Evolutionary conservation across 2,113 vertebrate species (phyloP).

Genomic region (Calonectris borealis): DNA sequence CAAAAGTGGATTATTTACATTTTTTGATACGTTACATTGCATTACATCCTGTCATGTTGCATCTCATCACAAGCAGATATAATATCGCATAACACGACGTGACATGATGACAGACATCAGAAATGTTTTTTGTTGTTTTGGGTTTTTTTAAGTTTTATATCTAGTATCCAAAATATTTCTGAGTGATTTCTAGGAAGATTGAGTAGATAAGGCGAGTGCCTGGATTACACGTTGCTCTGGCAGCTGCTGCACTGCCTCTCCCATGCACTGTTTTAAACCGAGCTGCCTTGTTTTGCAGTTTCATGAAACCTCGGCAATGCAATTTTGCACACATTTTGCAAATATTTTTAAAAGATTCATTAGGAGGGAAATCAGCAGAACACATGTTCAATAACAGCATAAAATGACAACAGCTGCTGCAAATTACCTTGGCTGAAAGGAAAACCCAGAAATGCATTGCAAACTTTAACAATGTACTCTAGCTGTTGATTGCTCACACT

Average conservation of each 20-base stretch:
- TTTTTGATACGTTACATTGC: slow-evolving; percentile 81
- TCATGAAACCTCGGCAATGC: background rate
- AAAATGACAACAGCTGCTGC: slow-evolving; percentile 51
- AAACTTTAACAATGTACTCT: slow-evolving; percentile 68
- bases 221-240: background rate
- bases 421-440: slow-evolving; percentile 65
- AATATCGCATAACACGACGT: slow-evolving; percentile 71
- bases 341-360: slow-evolving; percentile 52
- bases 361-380: slow-evolving; percentile 27
- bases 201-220: background rate
- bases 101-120: slow-evolving; percentile 69
- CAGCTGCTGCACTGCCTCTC: background rate
- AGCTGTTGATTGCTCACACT: slow-evolving; percentile 46
- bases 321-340: slow-evolving; percentile 31
- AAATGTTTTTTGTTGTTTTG: slow-evolving; percentile 52
- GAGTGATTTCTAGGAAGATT: background rate
- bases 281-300: background rate
- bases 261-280: background rate
- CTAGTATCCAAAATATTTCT: slow-evolving; percentile 23
- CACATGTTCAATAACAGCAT: slow-evolving; percentile 16
- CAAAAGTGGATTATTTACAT: slow-evolving; percentile 82
- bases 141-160: background rate
- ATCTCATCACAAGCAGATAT: slow-evolving; percentile 69
- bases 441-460: slow-evolving; percentile 50
- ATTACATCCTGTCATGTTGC: slow-evolving; percentile 75